Conservation (phyloP, 2,797 vertebrate species). For the Pipistrellus kuhlii region DNA sequence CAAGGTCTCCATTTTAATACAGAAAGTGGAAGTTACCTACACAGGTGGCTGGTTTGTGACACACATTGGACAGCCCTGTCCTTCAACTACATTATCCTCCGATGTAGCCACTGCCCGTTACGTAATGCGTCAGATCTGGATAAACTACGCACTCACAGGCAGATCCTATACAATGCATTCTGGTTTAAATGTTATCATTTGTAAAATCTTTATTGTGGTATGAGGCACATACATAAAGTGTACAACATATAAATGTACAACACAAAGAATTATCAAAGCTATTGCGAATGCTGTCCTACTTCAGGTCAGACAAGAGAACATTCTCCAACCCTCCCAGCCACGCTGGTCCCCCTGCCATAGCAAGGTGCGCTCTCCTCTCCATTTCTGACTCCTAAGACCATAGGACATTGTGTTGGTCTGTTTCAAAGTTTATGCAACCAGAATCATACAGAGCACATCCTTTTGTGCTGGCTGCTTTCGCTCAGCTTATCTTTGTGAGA, state of each 20-base stretch:
- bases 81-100: not conserved
- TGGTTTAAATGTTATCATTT: not conserved
- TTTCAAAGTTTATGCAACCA: not conserved
- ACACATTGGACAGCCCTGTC: not conserved
- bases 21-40: not conserved
- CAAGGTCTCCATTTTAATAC: not conserved
- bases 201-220: not conserved
- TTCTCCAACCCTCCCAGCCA: not conserved
- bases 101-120: not conserved
- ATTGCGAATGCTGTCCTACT: not conserved
- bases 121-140: not conserved
- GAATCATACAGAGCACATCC: not conserved
- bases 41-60: not conserved
- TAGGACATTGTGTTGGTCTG: not conserved
- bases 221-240: not conserved
- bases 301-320: not conserved
- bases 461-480: not conserved
- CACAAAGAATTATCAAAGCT: not conserved
- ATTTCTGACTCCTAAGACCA: not conserved
- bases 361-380: not conserved
- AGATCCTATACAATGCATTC: not conserved
- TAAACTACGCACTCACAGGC: not conserved
- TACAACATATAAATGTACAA: not conserved
- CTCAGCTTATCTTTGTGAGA: not conserved
- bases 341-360: not conserved